A percentile compares a stretch with the other conserved stretches of the same genome.
These are phyloP conservation scores for Puma concolor DNA, from an alignment of 2,113 vertebrate genomes.

Conservation along the genomic window DNA sequence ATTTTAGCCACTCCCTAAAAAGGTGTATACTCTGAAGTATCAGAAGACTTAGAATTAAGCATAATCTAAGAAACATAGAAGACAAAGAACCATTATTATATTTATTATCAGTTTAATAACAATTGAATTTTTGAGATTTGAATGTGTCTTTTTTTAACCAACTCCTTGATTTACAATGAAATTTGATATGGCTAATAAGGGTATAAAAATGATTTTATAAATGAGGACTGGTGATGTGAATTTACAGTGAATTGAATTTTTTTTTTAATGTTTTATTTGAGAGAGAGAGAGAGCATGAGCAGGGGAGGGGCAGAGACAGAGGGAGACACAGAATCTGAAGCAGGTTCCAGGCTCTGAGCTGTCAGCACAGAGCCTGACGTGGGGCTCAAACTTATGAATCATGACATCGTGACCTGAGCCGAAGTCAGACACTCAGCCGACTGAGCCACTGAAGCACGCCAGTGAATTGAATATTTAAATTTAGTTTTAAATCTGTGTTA, in stretches of 20 bases:
- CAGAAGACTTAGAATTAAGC: not conserved
- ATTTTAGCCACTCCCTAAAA: not conserved
- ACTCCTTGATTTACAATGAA: conserved; percentile 35
- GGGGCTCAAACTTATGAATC: no score
- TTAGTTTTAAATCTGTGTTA: conserved; percentile 32
- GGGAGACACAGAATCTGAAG: no score
- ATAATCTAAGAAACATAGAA: not conserved
- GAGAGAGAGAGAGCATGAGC: no score
- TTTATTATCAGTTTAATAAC: conserved; percentile 30
- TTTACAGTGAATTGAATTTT: not conserved
- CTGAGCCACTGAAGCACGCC: no score
- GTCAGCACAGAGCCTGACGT: no score
- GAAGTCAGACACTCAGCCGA: no score
- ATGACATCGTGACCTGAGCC: no score
- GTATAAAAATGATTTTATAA: conserved; percentile 44
- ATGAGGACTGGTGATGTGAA: not conserved
- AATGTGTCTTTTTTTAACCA: not conserved
- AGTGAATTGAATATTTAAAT: conserved; percentile 5
- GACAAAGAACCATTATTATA: not conserved
- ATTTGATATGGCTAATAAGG: conserved; percentile 22
- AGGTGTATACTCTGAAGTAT: not conserved
- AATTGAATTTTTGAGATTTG: conserved; percentile 19
- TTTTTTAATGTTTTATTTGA: no score
- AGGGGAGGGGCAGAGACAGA: no score
- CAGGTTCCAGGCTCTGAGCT: no score